Evolutionary conservation across 2,797 vertebrate genomes (phyloP).

Genomic region (Vireo griseus): DNA sequence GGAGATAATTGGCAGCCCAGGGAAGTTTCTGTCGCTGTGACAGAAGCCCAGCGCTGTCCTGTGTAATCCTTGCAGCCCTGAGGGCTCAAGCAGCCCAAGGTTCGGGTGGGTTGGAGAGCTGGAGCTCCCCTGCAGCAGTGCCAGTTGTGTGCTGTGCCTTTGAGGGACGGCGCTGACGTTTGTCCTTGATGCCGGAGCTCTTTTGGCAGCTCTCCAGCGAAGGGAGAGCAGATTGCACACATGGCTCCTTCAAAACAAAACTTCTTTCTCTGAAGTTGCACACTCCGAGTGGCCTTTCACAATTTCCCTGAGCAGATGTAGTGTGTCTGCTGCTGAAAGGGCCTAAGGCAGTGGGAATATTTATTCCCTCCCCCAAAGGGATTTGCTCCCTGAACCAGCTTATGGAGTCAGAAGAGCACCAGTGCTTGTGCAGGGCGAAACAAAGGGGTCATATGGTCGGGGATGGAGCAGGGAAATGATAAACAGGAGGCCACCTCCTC

Average conservation of each 20-base stretch:
- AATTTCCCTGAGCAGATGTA: background rate
- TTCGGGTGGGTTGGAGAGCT: background rate
- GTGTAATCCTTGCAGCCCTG: background rate
- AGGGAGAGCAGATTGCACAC: background rate
- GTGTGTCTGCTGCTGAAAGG: background rate
- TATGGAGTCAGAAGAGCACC: background rate
- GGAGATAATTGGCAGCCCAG: background rate
- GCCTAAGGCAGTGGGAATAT: background rate
- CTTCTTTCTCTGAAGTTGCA: background rate
- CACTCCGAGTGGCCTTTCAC: background rate
- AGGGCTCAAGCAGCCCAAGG: background rate
- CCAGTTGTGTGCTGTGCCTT: background rate
- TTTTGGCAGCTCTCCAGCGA: conserved; percentile 4
- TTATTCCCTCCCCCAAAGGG: background rate
- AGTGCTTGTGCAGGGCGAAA: background rate
- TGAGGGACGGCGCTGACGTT: background rate
- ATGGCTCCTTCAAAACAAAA: conserved; percentile 5
- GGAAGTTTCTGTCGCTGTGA: background rate
- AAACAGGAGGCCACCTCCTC: background rate
- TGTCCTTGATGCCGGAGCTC: conserved; percentile 3
- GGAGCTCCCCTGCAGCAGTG: background rate
- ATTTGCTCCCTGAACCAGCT: background rate
- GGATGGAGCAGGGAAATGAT: background rate
- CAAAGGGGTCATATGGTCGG: background rate
- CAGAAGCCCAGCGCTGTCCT: background rate